Base-by-base conservation (phyloP, 2,797 vertebrate genomes). In the Lacerta viridis region DNA sequence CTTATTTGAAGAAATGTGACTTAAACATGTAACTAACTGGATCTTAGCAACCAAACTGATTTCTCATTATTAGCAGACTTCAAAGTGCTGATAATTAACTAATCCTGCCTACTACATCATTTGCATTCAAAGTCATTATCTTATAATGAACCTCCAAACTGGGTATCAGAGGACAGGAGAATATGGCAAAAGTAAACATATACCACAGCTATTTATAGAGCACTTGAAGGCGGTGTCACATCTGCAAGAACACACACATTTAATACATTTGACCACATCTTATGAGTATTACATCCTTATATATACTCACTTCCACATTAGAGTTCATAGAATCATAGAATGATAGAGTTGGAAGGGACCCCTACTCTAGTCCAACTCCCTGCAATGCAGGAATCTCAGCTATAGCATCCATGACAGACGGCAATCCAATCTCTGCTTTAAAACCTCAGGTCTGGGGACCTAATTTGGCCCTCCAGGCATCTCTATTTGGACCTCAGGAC, bases 41-140 rank as follows among this genome's bases (percentile, higher is more conserved):
- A 91, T 90, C 76, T 92, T 89, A 86, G 81, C 91, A 95, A 77
- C 33, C 46, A 88, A 89, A 75, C 7, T 50, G 69, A 87, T 17
- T 33, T 82, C 86, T 82, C 55, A 84, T 93, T 91, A 36, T 25
- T 80, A 85, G 15, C 90, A 92, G 87, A 39, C 20, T 27, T 90
- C 81, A 91, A 86, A 41, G 80, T 27, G 7, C 46, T 83, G 79
- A 87, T 9, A 25, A 50, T 86, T 80, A 82, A 87, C 13, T 55
- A 25, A 39, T 20, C 55, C 4, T 1, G 1, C 33, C 15, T 27
- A 29, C 76, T 89, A 81, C 66, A 90, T 71, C 29, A 85, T 93
- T 84, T 90, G 46, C 50, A 77, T 82, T 88, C 78, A 90, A 83
- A 36, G 55, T 69, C 86, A 89, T 88, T 87, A 88, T 78, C n/a